Base-by-base conservation (phyloP, 2,797 vertebrate genomes). In the Rhodeus uyekii region DNA sequence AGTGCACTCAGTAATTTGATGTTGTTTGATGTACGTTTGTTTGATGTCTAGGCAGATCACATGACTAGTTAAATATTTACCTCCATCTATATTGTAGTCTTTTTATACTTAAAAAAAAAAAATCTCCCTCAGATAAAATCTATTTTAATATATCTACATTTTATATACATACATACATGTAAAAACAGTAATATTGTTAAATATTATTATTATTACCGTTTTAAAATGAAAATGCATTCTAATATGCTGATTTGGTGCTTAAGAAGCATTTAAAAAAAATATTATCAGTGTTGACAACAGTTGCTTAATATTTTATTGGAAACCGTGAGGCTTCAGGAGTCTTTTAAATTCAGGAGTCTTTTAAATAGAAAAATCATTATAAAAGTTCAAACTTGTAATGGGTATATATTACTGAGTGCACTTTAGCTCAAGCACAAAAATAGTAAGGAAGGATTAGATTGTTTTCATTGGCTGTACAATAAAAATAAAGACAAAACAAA, bases 401-500 rank as follows among this genome's bases (percentile, higher is more conserved):
- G 19, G 46, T 8, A 50, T 46, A 18, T n/a, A 13, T 72, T 72
- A 50, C 29, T 29, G 69, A 50, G 69, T 72, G 71, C 48, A 74
- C 8, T 55, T 38, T 76, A 77, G 22, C 5, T 38, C 34, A 36
- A 85, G 50, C 63, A 44, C 22, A 72, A 39, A 65, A 76, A 53
- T 64, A 38, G 48, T 46, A 19, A 75, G 39, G 36, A 77, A 48
- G 29, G 24, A n/a, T n/a, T n/a, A n/a, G n/a, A n/a, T 81, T 60
- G 27, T 22, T 64, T 87, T 82, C 67, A 44, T 50, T 86, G 78
- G 86, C 29, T 61, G 27, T 39, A 60, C 55, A 29, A 16, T 44
- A 80, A 88, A 85, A 9, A 18, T 16, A 6, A 61, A 64, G 1
- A 42, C 48, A 48, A 36, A 44, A 1, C n/a, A 73, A 36, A 72